Evolutionary conservation across 2,797 vertebrate genomes (phyloP), one percentile per base, ranked within the genome.

Genomic region (Molossus molossus): DNA sequence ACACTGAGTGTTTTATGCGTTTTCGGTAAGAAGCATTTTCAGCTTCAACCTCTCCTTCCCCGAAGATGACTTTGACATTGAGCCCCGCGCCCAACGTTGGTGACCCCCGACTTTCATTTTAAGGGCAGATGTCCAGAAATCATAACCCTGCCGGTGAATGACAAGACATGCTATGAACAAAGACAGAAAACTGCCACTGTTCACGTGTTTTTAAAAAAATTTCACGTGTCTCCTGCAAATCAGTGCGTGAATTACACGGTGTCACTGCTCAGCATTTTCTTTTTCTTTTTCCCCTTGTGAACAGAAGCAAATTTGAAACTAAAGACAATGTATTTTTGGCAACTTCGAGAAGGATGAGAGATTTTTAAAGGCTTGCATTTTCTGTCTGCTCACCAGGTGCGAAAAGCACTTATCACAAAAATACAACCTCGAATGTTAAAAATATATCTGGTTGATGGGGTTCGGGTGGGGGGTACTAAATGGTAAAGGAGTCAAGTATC

Each of bases 171-270:
- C n/a, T 55, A 57, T 72, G 21, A 53, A 45, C 8, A 29, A 87
- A 87, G 55, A 89, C 37, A 93, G 60, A 37, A 64, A 65, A 77
- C 21, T 33, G 40, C n/a, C 65, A 70, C n/a, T 37, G 83, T 70
- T 90, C 70, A 29, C n/a, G 11, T 53, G 40, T 45, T 69, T 37
- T 20, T 21, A 14, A 33, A 33, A 33, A 33, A 33, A 1, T 67
- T 70, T 65, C 62, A 27, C 48, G 6, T 1, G 45, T 69, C 37
- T 76, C 80, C 67, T 50, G 15, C 21, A 23, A n/a, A 29, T 33
- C 53, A 0, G 0, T 25, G 9, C 58, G 33, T 27, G 88, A 62
- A n/a, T 69, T 62, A 48, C 57, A 48, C 57, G 27, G 29, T 77
- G 70, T 65, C n/a, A 0, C 23, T 62, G 58, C 7, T 76, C 25